Evolutionary conservation across 2,797 vertebrate genomes (phyloP).

Genomic region (Cryptoprocta ferox): DNA sequence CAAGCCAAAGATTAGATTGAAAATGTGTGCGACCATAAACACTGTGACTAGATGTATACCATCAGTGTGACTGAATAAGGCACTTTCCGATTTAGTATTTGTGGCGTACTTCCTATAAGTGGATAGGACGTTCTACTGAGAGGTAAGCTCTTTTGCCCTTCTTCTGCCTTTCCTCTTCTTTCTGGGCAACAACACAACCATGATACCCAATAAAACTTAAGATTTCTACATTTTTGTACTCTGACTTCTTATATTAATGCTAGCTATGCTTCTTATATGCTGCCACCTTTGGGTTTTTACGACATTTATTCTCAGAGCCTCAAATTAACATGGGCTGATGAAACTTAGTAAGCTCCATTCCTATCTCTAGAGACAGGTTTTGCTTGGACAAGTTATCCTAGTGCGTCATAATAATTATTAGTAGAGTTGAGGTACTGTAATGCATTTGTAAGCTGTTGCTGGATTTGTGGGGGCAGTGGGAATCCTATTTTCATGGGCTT

Average conservation of each 20-base stretch:
- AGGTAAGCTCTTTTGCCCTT: not conserved
- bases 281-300: not conserved
- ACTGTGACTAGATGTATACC: not conserved
- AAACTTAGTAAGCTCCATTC: not conserved
- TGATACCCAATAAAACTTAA: too few relatives aligned
- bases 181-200: not conserved
- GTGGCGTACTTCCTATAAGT: not conserved
- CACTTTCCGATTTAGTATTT: not conserved
- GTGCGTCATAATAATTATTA: slow-evolving; percentile 14
- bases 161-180: not conserved
- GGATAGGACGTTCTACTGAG: not conserved
- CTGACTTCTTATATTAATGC: not conserved
- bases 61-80: not conserved
- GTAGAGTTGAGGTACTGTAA: slow-evolving; percentile 55
- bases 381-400: not conserved
- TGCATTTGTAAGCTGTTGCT: slow-evolving; percentile 68
- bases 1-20: not conserved
- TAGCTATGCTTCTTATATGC: not conserved
- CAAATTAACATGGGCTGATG: not conserved
- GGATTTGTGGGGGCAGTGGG: slow-evolving; percentile 33
- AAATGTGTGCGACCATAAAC: not conserved
- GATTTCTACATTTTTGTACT: too few relatives aligned
- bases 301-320: not conserved
- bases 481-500: slow-evolving; percentile 75
- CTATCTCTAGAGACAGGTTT: slow-evolving; percentile 20